Evolutionary conservation across 2,113 vertebrate genomes (phyloP).

Genomic region (Nymphicus hollandicus): DNA sequence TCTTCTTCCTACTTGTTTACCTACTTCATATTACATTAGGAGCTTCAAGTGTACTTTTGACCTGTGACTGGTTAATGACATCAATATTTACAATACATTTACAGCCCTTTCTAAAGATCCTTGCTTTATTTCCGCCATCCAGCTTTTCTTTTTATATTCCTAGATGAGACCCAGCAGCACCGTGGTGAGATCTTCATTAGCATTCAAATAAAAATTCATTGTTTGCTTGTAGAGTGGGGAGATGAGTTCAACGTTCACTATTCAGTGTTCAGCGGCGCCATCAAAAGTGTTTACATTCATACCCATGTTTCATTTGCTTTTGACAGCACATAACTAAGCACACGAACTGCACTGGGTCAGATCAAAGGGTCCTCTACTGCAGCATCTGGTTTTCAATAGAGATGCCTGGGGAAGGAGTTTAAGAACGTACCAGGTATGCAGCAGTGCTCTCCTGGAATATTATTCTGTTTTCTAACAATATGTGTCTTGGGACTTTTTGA

Average conservation of each 20-base stretch:
- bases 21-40: constrained; percentile 21
- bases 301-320: not conserved
- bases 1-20: constrained; percentile 13
- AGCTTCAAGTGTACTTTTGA: constrained; percentile 26
- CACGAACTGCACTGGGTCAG: not conserved
- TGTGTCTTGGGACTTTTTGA: not conserved
- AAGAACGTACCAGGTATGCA: not conserved
- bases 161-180: constrained; percentile 11
- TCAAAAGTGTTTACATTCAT: constrained; percentile 39
- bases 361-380: not conserved
- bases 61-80: constrained; percentile 31
- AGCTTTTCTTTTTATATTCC: not conserved
- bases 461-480: not conserved
- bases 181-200: constrained; percentile 41
- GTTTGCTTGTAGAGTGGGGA: not conserved
- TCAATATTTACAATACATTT: not conserved
- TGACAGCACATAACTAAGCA: constrained; percentile 5
- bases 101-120: not conserved
- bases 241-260: not conserved
- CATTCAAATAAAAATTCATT: constrained; percentile 48
- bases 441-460: not conserved
- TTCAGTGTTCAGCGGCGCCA: not conserved
- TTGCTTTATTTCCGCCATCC: not conserved
- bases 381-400: not conserved
- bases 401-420: not conserved